Percentiles rank a stretch among this genome's conserved stretches.
Conservation (phyloP, 2,888 invertebrate genomes). For the Lepidochrysops patricia region DNA sequence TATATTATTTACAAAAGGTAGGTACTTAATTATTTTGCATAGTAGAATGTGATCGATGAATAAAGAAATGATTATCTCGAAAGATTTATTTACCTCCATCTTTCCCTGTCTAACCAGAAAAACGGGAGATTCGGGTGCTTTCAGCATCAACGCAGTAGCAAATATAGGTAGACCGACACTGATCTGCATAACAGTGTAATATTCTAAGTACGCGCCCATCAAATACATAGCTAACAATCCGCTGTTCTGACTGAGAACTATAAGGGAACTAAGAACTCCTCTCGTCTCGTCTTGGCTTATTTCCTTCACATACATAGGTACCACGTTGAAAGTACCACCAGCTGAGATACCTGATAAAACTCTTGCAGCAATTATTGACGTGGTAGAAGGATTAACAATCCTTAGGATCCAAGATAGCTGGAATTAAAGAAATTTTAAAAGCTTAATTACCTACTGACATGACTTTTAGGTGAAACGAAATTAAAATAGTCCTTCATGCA, state of each 20-base stretch:
- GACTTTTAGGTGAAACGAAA: too few relatives aligned
- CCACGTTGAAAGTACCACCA: constrained; percentile 11
- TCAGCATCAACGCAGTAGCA: background rate
- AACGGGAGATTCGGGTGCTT: constrained; percentile 9
- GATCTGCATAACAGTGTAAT: constrained; percentile 1
- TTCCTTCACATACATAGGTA: constrained; percentile 17
- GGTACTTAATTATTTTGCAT: too few relatives aligned
- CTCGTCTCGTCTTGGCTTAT: constrained; percentile 19
- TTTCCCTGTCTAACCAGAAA: constrained; percentile 15
- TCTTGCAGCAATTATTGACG: background rate
- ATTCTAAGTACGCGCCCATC: constrained; percentile 17
- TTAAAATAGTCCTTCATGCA: too few relatives aligned
- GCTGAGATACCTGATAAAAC: constrained; percentile 9
- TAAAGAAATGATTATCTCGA: too few relatives aligned
- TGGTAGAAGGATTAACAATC: background rate
- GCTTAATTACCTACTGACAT: too few relatives aligned
- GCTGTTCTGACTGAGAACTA: constrained; percentile 13
- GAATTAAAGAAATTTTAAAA: background rate
- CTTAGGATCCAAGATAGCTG: constrained; percentile 15
- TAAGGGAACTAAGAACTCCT: constrained; percentile 15
- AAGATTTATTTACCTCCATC: constrained; percentile 10
- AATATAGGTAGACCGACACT: constrained; percentile 4
- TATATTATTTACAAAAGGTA: too few relatives aligned
- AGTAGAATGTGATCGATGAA: too few relatives aligned
- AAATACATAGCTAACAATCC: constrained; percentile 19